These are phyloP conservation scores for Orycteropus afer DNA, from an alignment of 2,113 vertebrate species.

Conservation along the genomic window DNA sequence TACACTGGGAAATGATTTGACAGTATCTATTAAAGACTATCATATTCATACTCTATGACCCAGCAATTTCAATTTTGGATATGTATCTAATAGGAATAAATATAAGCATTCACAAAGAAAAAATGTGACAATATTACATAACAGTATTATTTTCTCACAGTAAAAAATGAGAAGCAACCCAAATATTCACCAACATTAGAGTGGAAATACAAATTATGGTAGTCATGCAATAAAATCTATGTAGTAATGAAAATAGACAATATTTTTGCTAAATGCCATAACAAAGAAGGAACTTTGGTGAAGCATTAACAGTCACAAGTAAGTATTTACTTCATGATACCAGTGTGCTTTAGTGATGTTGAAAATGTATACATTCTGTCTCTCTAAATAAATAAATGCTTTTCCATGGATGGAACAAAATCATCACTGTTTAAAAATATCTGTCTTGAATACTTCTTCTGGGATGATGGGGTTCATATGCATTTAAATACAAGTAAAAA, in stretches of 20 bases:
- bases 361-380: not conserved
- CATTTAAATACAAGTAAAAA: not conserved
- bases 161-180: not conserved
- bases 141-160: not conserved
- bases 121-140: not conserved
- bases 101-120: not conserved
- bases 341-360: not conserved
- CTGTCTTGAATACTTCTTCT: not conserved
- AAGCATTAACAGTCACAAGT: not conserved
- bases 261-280: not conserved
- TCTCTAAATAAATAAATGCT: not conserved
- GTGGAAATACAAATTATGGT: not conserved
- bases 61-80: not conserved
- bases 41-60: not conserved
- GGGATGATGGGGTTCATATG: not conserved
- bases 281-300: not conserved
- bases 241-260: not conserved
- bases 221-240: not conserved
- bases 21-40: not conserved
- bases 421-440: slow-evolving; percentile 3
- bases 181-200: not conserved
- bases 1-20: not conserved
- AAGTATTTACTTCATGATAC: not conserved
- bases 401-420: not conserved
- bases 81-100: not conserved